Conservation (phyloP, 2,113 vertebrate genomes). For the Picathartes gymnocephalus region DNA sequence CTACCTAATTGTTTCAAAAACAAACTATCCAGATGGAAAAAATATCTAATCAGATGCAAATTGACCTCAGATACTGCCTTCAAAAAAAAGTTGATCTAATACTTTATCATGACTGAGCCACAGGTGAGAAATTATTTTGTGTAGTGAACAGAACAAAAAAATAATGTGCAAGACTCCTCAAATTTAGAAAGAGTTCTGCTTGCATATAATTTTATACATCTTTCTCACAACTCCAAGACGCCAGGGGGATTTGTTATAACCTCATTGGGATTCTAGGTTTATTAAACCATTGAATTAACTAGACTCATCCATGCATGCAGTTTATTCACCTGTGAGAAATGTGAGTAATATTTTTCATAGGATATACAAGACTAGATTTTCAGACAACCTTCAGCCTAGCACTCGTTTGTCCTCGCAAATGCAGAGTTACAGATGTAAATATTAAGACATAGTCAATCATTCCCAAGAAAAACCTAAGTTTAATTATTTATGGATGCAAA, state of each 20-base stretch:
- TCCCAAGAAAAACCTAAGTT: not conserved
- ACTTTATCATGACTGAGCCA: not conserved
- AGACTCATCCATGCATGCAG: not conserved
- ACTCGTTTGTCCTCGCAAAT: constrained; percentile 27
- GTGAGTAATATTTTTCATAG: constrained; percentile 17
- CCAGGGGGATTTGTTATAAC: constrained; percentile 18
- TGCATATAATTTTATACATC: constrained; percentile 32
- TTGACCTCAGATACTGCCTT: not conserved
- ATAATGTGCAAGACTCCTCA: not conserved
- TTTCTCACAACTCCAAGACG: not conserved
- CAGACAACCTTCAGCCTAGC: not conserved
- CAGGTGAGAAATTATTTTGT: not conserved
- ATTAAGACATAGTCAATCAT: not conserved
- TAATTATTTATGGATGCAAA: not conserved
- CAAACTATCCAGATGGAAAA: not conserved
- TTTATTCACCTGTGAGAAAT: constrained; percentile 55
- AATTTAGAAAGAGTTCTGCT: not conserved
- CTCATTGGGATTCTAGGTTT: constrained; percentile 45
- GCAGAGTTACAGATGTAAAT: not conserved
- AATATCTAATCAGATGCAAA: not conserved
- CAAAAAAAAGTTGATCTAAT: not conserved
- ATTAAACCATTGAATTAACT: constrained; percentile 61
- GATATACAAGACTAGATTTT: constrained; percentile 27
- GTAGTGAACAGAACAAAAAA: not conserved
- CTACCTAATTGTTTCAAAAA: not conserved